phyloP scores from a whole-genome alignment of 1,140 invertebrate species.

The Drosophila eugracilis region DNA sequence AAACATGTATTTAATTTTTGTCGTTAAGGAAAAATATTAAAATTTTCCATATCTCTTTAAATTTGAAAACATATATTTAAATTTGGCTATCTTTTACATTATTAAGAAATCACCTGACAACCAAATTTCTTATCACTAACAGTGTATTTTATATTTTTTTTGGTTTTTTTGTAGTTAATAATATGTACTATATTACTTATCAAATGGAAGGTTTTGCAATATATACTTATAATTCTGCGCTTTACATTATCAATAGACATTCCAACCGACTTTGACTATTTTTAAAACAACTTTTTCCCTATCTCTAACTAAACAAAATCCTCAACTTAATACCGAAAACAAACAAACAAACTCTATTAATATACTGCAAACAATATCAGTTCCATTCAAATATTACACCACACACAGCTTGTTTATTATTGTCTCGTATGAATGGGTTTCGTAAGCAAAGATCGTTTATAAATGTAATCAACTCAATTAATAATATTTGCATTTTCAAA shows the following conservation, averaged over 20 bases:
- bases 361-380: neutral
- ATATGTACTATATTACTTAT: neutral
- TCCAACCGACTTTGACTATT: slow-evolving; percentile 5
- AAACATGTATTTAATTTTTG: neutral
- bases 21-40: too few relatives aligned
- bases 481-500: slow-evolving; percentile 37
- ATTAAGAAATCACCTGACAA: too few relatives aligned
- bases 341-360: slow-evolving; percentile 9
- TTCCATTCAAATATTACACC: slow-evolving; percentile 25
- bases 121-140: too few relatives aligned
- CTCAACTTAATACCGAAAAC: neutral
- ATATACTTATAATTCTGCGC: slow-evolving; percentile 3
- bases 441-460: slow-evolving; percentile 4
- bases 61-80: too few relatives aligned
- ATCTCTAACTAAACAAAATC: slow-evolving; percentile 12
- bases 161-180: neutral
- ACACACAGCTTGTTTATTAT: slow-evolving; percentile 26
- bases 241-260: slow-evolving; percentile 19
- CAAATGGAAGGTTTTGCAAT: neutral
- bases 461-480: slow-evolving; percentile 24
- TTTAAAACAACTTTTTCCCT: slow-evolving; percentile 11
- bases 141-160: too few relatives aligned
- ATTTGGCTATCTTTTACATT: too few relatives aligned
- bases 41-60: too few relatives aligned
- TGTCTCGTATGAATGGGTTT: neutral